Base-by-base conservation (phyloP, 1,140 invertebrate species). In the Vanessa tameamea region DNA sequence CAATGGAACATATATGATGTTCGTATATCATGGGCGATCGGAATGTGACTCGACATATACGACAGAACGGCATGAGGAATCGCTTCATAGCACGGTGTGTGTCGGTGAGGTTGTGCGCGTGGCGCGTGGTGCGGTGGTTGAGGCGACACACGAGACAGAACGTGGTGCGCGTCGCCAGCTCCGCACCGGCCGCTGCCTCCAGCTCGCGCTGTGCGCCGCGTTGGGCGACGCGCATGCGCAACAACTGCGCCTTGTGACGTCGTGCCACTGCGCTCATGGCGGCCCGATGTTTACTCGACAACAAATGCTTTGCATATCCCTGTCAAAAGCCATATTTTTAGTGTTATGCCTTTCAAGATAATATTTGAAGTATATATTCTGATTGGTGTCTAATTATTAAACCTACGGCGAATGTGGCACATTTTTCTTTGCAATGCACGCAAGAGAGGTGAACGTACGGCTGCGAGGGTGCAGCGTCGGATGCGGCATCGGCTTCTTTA, bases 11-110 rank as follows among this genome's bases (percentile, higher is more conserved):
- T 53, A 96, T 94, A 87, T 97, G 96, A 74, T 95, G 96, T 83
- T 97, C 96, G 86, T 96, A 97, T 3, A 96, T 92, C 96, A 97
- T 97, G 11, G 96, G 96, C 72, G 96, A 96, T 69, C 96, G 95
- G 88, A 96, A 97, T 15, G 95, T 94, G 67, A 96, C 89, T 26
- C 94, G 94, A 86, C 95, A 96, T 50, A 95, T 93, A 77, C 95
- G 95, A 80, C 96, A 97, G 82, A 95, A 96, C 0, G 96, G 96
- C 91, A 96, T 95, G n/a, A 97, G 90, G 87, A 97, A 96, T 81
- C 96, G 95, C 85, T 96, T 96, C 93, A 97, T 97, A 78, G 95
- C 95, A 84, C 96, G 94, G 89, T 97, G 96, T 8, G 95, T 95
- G 72, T 96, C 95, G 11, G 96, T 96, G 48, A 94, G 90, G 80